Base-by-base conservation (phyloP, 2,888 invertebrate species). In the Linyphia triangularis region DNA sequence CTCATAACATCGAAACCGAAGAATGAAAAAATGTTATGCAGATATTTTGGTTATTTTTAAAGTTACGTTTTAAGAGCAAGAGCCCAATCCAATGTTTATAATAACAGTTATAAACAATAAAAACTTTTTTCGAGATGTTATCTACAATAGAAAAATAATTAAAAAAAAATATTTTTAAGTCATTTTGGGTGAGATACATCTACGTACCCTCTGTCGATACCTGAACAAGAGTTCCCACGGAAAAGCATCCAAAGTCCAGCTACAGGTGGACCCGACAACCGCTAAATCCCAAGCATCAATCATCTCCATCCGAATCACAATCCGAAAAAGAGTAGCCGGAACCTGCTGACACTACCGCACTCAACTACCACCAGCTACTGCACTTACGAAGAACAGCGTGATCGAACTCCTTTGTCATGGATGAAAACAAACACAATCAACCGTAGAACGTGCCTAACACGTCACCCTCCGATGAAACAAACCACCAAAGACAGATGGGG, bases 161-260 rank as follows among this genome's bases (percentile, higher is more conserved):
- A n/a, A n/a, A n/a, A n/a, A n/a, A n/a, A n/a, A n/a, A n/a, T n/a
- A n/a, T n/a, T n/a, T n/a, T n/a, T n/a, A n/a, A n/a, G n/a, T 43
- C 16, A 13, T 1, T 43, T 1, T n/a, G n/a, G n/a, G n/a, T n/a
- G n/a, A n/a, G n/a, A n/a, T n/a, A n/a, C n/a, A 51, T 10, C 40
- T 4, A 7, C 61, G 37, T 63, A 82, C 82, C 82, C 61, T 82
- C 43, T 63, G 40, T 9, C 82, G 61, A 37, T 78, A 88, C 37
- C 83, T 75, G 13, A 88, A 72, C 67, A 89, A 40, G 13, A 89
- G 57, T 63, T 86, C 82, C 89, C 89, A 89, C 0, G 89, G 89
- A 86, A 89, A 89, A 9, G 89, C 81, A n/a, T 89, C 89, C 28
- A 89, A 59, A 5, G 82, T 67, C 89, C 89, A 89, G 57, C 78